phyloP scores from a whole-genome alignment of 2,797 vertebrate species.

The Anguilla obscura region DNA sequence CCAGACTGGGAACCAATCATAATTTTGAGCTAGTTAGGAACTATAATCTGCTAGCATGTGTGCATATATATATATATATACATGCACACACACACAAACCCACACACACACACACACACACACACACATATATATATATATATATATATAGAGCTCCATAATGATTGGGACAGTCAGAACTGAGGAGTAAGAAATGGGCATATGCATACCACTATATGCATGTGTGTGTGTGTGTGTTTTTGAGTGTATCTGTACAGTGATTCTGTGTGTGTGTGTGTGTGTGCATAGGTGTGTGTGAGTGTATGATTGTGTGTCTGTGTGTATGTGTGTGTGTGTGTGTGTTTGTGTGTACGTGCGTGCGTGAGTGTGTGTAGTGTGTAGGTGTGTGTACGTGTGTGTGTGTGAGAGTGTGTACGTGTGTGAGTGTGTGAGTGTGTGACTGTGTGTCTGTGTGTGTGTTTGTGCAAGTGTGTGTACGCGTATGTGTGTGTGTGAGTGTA shows the following conservation, averaged over 20 bases:
- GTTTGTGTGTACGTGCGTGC: background rate
- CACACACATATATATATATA: too few species aligned
- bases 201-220: background rate
- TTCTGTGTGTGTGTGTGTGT: slow-evolving; percentile 20
- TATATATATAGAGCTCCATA: too few species aligned
- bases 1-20: background rate
- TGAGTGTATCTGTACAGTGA: background rate
- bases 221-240: background rate
- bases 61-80: too few species aligned
- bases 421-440: background rate
- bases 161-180: too few species aligned
- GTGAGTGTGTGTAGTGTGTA: slow-evolving; percentile 8
- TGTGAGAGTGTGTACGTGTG: slow-evolving; percentile 2
- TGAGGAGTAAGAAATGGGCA: too few species aligned
- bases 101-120: too few species aligned
- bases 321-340: background rate
- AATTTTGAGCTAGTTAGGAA: background rate
- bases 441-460: background rate
- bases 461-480: too few species aligned
- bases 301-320: too few species aligned
- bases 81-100: too few species aligned
- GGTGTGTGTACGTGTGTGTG: background rate
- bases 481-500: background rate
- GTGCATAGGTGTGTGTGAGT: too few species aligned
- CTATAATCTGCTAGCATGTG: background rate